phyloP scores from a whole-genome alignment of 2,797 vertebrate species.

The Calcarius lapponicus region DNA sequence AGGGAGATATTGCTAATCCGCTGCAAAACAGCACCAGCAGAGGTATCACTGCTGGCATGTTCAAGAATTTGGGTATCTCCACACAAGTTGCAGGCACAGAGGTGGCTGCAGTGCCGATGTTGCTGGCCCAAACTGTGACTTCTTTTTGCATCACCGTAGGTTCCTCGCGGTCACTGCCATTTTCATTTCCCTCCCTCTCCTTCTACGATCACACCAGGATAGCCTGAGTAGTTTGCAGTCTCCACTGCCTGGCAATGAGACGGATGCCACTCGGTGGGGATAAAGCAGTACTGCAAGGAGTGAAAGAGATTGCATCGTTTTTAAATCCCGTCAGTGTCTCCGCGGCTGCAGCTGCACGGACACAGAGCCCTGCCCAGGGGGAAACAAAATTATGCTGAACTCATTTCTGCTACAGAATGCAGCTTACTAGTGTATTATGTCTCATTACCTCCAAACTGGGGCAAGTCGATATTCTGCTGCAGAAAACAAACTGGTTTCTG shows the following conservation, averaged over 20 bases:
- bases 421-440: background rate
- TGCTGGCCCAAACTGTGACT: fast-evolving
- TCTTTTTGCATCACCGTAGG: background rate
- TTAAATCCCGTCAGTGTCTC: background rate
- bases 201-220: background rate
- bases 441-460: background rate
- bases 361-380: background rate
- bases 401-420: background rate
- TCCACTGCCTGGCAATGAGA: constrained; percentile 2
- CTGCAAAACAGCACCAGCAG: fast-evolving
- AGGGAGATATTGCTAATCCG: background rate
- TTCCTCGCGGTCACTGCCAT: background rate
- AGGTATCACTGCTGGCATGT: background rate
- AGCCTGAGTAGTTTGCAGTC: background rate
- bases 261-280: constrained; percentile 54
- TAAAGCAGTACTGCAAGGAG: constrained; percentile 49
- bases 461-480: background rate
- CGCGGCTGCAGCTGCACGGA: background rate
- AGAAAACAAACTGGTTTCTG: background rate
- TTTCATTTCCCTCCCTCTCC: background rate
- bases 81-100: fast-evolving
- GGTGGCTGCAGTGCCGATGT: background rate
- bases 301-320: fast-evolving
- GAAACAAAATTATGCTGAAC: background rate
- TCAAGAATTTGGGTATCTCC: background rate